These are phyloP conservation scores for Danaus plexippus DNA, from an alignment of 1,140 invertebrate species.

Conservation along the genomic window DNA sequence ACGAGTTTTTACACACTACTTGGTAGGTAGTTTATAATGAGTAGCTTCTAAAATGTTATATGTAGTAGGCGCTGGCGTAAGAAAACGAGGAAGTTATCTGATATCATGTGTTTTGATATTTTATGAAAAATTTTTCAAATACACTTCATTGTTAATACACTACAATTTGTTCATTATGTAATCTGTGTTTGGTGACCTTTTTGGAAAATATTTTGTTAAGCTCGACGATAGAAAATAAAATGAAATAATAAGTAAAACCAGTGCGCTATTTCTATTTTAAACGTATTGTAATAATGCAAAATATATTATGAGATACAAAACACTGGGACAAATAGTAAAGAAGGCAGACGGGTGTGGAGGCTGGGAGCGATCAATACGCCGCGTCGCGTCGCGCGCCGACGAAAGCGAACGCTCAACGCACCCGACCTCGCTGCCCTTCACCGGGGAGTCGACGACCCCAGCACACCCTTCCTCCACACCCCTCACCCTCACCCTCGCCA, in stretches of 20 bases:
- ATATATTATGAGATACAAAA: constrained; percentile 22
- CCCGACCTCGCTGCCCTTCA: constrained; percentile 64
- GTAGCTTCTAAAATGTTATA: neutral
- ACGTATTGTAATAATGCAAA: constrained; percentile 14
- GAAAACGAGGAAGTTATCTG: too few relatives aligned
- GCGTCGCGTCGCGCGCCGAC: constrained; percentile 42
- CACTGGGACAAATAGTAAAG: constrained; percentile 12
- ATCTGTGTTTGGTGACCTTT: too few relatives aligned
- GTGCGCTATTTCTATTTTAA: constrained; percentile 6
- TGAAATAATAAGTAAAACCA: too few relatives aligned
- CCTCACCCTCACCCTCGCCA: constrained; percentile 18
- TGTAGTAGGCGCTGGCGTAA: too few relatives aligned
- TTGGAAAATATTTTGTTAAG: too few relatives aligned
- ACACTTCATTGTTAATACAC: too few relatives aligned
- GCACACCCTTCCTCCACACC: constrained; percentile 25
- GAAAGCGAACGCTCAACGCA: constrained; percentile 54
- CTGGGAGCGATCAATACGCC: constrained; percentile 45
- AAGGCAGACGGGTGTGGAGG: constrained; percentile 36
- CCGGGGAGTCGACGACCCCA: constrained; percentile 61
- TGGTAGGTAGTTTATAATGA: neutral
- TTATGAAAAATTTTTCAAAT: too few relatives aligned
- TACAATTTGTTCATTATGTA: too few relatives aligned
- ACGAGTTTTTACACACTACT: constrained; percentile 16
- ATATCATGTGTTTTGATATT: too few relatives aligned
- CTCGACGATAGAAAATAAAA: too few relatives aligned